Conservation (phyloP, 2,113 vertebrate species). For the Cololabis saira region DNA sequence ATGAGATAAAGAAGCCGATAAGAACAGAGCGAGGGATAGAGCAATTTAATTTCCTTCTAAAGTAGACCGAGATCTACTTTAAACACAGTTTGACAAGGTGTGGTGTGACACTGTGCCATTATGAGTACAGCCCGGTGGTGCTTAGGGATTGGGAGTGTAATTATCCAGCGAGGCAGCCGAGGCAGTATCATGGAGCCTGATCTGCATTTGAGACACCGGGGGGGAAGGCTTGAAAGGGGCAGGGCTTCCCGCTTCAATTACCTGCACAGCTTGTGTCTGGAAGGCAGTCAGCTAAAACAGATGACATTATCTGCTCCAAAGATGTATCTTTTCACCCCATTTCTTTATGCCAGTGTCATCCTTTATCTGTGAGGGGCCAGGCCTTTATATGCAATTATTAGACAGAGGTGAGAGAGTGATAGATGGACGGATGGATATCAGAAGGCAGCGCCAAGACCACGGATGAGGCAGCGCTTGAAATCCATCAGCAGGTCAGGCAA, state of each 20-base stretch:
- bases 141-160: slow-evolving; percentile 46
- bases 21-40: background rate
- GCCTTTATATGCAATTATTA: slow-evolving; percentile 41
- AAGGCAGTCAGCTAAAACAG: slow-evolving; percentile 43
- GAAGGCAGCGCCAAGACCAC: background rate
- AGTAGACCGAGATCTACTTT: slow-evolving; percentile 28
- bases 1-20: slow-evolving; percentile 5
- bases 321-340: slow-evolving; percentile 30
- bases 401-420: slow-evolving; percentile 45
- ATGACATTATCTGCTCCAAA: slow-evolving; percentile 50
- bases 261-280: slow-evolving; percentile 38
- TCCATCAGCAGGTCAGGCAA: slow-evolving; percentile 38
- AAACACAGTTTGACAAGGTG: slow-evolving; percentile 47
- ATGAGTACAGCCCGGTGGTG: slow-evolving; percentile 20
- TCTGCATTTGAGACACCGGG: slow-evolving; percentile 59
- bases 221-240: slow-evolving; percentile 45
- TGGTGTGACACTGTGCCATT: slow-evolving; percentile 41
- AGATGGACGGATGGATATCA: background rate
- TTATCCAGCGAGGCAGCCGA: slow-evolving; percentile 49
- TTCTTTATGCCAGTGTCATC: slow-evolving; percentile 31
- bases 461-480: slow-evolving; percentile 35
- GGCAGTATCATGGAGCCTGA: slow-evolving; percentile 49
- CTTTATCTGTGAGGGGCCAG: slow-evolving; percentile 36
- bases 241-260: slow-evolving; percentile 62
- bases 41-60: slow-evolving; percentile 34